A percentile compares a stretch with the other conserved stretches of the same genome.
These are phyloP conservation scores for Dipodomys stephensi DNA, from an alignment of 2,113 vertebrate genomes.

Conservation along the genomic window DNA sequence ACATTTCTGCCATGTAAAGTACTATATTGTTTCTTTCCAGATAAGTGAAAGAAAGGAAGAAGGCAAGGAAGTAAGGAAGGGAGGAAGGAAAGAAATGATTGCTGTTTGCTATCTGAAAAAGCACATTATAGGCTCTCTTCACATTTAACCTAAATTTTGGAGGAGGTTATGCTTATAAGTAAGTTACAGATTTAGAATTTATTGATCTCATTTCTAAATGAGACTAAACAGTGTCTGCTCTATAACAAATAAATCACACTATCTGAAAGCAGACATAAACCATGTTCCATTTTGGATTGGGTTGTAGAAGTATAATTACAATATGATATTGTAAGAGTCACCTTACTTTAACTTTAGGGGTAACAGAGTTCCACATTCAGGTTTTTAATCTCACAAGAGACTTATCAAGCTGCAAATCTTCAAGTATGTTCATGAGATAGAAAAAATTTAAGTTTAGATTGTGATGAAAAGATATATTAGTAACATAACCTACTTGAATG, in stretches of 20 bases:
- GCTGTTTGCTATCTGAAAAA: background rate
- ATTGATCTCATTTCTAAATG: slow-evolving; percentile 64
- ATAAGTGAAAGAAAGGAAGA: rapidly evolving
- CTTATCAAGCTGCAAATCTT: slow-evolving; percentile 2
- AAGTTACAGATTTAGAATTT: slow-evolving; percentile 71
- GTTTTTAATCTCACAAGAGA: background rate
- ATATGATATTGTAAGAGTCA: background rate
- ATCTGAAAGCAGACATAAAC: slow-evolving; percentile 15
- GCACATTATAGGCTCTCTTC: background rate
- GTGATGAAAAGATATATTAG: background rate
- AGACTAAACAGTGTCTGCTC: slow-evolving; percentile 38
- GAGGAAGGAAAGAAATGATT: background rate
- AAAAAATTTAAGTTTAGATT: slow-evolving; percentile 43
- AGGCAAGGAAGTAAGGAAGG: background rate
- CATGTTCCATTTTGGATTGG: background rate
- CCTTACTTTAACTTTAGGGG: slow-evolving; percentile 6
- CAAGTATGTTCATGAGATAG: background rate
- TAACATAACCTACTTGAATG: background rate
- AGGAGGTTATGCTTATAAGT: slow-evolving; percentile 51
- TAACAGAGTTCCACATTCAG: background rate
- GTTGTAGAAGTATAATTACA: background rate
- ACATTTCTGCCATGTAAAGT: background rate
- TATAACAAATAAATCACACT: slow-evolving; percentile 53
- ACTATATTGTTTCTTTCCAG: background rate
- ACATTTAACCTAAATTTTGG: slow-evolving; percentile 54